Percentiles rank a stretch among this genome's conserved stretches.
Evolutionary conservation across 1,140 invertebrate species (phyloP).

Genomic region (Drosophila dunni): DNA sequence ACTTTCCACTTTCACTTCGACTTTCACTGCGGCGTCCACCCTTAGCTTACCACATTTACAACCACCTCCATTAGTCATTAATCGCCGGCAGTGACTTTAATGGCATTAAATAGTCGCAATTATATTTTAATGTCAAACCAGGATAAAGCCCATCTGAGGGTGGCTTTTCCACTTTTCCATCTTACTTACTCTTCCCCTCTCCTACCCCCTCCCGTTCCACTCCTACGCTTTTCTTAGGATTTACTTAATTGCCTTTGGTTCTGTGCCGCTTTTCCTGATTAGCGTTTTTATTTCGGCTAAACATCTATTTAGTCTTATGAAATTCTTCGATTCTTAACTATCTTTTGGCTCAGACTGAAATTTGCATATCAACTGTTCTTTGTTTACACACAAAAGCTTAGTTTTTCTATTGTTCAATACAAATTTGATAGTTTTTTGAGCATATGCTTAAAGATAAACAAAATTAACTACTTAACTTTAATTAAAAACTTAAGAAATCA

Average conservation of each 20-base stretch:
- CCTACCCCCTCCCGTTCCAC: not conserved
- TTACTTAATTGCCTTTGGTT: constrained; percentile 67
- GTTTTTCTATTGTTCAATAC: constrained; percentile 2
- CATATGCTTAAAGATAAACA: not conserved
- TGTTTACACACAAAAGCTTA: constrained; percentile 4
- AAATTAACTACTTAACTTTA: constrained; percentile 12
- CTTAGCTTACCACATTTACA: constrained; percentile 19
- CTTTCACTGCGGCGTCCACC: constrained; percentile 19
- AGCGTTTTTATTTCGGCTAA: constrained; percentile 7
- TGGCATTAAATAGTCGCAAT: constrained; percentile 82
- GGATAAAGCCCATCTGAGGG: constrained; percentile 36
- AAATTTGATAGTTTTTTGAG: not conserved
- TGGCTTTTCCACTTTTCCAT: constrained; percentile 20
- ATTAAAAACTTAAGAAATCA: not conserved
- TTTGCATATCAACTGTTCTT: constrained; percentile 39
- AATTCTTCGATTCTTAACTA: not conserved
- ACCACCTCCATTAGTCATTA: constrained; percentile 75
- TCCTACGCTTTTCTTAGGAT: constrained; percentile 26
- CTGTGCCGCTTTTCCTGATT: constrained; percentile 30
- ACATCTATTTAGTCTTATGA: not conserved
- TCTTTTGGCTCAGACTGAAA: constrained; percentile 5
- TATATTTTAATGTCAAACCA: constrained; percentile 74
- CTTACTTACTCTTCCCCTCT: no score
- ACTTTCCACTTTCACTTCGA: not conserved
- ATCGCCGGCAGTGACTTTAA: constrained; percentile 79